Evolutionary conservation across 2,797 vertebrate genomes (phyloP).

Genomic region (Sternotherus odoratus): DNA sequence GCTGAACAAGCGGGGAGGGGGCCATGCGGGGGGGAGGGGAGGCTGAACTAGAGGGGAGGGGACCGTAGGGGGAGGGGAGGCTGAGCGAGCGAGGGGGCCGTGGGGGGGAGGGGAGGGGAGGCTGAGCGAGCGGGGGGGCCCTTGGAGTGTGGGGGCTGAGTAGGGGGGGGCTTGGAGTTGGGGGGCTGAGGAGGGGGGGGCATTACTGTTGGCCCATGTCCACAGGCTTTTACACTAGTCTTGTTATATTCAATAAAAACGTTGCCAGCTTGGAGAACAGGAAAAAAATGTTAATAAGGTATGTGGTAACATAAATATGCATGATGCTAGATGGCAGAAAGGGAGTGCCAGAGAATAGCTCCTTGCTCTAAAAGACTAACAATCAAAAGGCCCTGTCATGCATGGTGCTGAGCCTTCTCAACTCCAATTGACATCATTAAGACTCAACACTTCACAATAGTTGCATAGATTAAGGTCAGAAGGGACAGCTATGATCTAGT

Average conservation of each 20-base stretch:
- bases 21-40: too few species aligned
- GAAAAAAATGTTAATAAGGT: background rate
- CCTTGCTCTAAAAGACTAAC: background rate
- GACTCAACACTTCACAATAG: background rate
- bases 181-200: too few species aligned
- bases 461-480: background rate
- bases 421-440: rapidly evolving
- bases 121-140: too few species aligned
- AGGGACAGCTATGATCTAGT: background rate
- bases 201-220: too few species aligned
- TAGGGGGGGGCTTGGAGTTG: too few species aligned
- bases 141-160: too few species aligned
- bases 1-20: too few species aligned
- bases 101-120: too few species aligned
- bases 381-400: background rate
- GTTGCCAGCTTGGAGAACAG: background rate
- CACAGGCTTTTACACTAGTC: too few species aligned
- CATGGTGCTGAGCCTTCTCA: rapidly evolving
- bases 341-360: background rate
- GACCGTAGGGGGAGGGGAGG: too few species aligned
- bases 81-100: too few species aligned
- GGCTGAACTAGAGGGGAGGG: too few species aligned
- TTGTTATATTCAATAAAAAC: background rate
- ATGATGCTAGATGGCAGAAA: background rate
- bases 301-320: background rate